A percentile compares a stretch with the other conserved stretches of the same genome.
Conservation (phyloP, 1,140 invertebrate genomes). For the Drosophila elegans region DNA sequence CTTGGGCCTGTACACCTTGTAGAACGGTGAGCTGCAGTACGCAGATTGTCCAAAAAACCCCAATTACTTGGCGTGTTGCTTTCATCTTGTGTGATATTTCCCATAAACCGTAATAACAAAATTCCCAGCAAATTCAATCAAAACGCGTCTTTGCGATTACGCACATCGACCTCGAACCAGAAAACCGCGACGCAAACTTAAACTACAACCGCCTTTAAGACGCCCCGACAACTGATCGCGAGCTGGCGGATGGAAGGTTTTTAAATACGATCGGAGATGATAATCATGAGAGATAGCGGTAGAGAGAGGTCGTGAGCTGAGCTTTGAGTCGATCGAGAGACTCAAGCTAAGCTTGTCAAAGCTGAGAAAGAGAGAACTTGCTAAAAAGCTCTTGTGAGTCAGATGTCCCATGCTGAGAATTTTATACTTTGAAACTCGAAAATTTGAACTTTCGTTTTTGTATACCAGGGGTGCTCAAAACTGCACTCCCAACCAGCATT, state of each 20-base stretch:
- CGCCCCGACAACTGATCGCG: constrained; percentile 12
- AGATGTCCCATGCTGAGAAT: background rate
- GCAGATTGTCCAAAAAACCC: constrained; percentile 38
- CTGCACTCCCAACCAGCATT: too few species aligned
- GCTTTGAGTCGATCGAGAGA: constrained; percentile 20
- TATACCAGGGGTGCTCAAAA: too few species aligned
- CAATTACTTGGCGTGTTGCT: constrained; percentile 20
- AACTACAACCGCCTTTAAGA: constrained; percentile 5
- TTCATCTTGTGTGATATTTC: constrained; percentile 54
- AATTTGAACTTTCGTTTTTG: too few species aligned
- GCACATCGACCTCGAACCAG: constrained; percentile 34
- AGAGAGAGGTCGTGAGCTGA: constrained; percentile 8
- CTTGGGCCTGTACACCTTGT: constrained; percentile 45
- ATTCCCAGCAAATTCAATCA: constrained; percentile 19
- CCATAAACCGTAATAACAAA: constrained; percentile 20
- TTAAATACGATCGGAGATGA: constrained; percentile 35
- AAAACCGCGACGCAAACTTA: constrained; percentile 7
- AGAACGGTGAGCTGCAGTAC: constrained; percentile 34
- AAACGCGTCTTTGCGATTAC: constrained; percentile 25
- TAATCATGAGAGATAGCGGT: background rate
- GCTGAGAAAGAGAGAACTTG: background rate
- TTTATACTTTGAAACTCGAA: background rate
- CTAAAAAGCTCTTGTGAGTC: constrained; percentile 4
- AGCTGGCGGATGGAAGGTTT: constrained; percentile 16
- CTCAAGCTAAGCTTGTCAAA: background rate